Conservation (phyloP, 2,797 vertebrate species). For the Brachyalestes nurse region DNA sequence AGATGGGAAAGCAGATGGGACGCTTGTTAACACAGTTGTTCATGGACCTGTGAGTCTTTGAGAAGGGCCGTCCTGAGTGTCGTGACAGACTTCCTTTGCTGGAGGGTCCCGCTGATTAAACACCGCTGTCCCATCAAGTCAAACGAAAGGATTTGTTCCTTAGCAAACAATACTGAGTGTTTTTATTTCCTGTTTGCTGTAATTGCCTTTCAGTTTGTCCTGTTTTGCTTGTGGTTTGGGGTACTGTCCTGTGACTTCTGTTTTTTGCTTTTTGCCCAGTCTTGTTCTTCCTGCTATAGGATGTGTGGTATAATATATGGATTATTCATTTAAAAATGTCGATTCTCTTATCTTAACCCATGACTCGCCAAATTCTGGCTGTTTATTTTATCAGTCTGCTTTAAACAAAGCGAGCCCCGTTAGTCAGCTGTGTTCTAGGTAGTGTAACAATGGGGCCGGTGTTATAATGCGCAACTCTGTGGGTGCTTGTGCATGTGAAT, state of each 20-base stretch:
- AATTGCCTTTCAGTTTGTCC: no score
- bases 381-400: constrained; percentile 35
- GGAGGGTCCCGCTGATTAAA: constrained; percentile 61
- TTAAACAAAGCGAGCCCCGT: constrained; percentile 30
- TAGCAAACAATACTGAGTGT: constrained; percentile 66
- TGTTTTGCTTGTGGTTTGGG: no score
- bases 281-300: not conserved
- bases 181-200: constrained; percentile 64
- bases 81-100: constrained; percentile 72
- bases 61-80: constrained; percentile 68
- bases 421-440: constrained; percentile 43
- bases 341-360: not conserved
- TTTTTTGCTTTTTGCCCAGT: no score
- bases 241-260: no score
- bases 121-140: constrained; percentile 71
- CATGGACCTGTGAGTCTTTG: constrained; percentile 72
- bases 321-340: not conserved
- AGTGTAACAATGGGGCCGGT: constrained; percentile 37
- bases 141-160: constrained; percentile 76
- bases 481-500: constrained; percentile 65
- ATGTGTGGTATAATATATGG: not conserved
- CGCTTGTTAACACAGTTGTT: constrained; percentile 76
- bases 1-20: constrained; percentile 68
- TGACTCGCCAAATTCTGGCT: constrained; percentile 8
- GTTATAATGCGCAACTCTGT: constrained; percentile 48